Evolutionary conservation across 37 sponge, comb jelly and placozoan species (phyloP).

Genomic region (Chondrilla cf. caribensis): DNA sequence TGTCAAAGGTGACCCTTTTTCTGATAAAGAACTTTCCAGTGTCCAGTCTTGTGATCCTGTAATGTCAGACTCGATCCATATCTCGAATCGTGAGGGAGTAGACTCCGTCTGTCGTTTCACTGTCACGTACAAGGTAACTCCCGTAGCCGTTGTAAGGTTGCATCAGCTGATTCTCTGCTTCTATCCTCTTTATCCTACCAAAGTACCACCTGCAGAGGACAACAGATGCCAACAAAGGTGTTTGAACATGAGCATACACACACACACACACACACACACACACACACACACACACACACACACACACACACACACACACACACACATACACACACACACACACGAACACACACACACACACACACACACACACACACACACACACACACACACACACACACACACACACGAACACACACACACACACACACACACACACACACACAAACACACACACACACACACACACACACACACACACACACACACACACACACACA

Average conservation of each 20-base stretch:
- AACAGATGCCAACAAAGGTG: neutral
- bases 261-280: too few species aligned
- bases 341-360: too few species aligned
- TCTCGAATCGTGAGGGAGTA: slow-evolving; percentile 90
- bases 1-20: slow-evolving; percentile 59
- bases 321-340: too few species aligned
- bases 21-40: slow-evolving; percentile 84
- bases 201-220: slow-evolving; percentile 86
- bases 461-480: too few species aligned
- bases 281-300: neutral
- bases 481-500: too few species aligned
- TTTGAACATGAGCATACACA: neutral
- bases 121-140: slow-evolving; percentile 88
- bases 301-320: neutral
- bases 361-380: too few species aligned
- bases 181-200: slow-evolving; percentile 89
- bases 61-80: slow-evolving; percentile 81
- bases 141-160: slow-evolving; percentile 66
- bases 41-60: slow-evolving; percentile 81
- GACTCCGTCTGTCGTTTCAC: slow-evolving; percentile 93
- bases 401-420: too few species aligned
- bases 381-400: too few species aligned
- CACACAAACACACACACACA: too few species aligned
- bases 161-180: slow-evolving; percentile 93
- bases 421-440: too few species aligned